A percentile compares a stretch with the other conserved stretches of the same genome.
Conservation (phyloP, 2,888 invertebrate genomes). For the Syritta pipiens region DNA sequence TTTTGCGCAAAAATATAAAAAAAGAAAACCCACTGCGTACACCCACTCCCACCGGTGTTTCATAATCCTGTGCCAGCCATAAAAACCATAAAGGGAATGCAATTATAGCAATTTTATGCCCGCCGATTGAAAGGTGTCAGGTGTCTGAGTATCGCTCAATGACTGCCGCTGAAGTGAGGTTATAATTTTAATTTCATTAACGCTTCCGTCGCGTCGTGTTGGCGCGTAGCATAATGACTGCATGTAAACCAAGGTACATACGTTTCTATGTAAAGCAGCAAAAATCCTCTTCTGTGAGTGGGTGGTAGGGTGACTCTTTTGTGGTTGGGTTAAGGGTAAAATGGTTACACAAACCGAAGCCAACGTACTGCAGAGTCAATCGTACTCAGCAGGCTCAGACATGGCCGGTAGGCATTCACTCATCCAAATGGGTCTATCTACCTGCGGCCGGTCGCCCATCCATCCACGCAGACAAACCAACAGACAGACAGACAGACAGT, state of each 20-base stretch:
- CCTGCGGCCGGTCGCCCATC: slow-evolving; percentile 17
- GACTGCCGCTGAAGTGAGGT: slow-evolving; percentile 50
- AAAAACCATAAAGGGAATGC: neutral
- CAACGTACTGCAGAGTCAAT: slow-evolving; percentile 59
- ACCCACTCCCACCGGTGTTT: too few species aligned
- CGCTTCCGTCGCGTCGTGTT: slow-evolving; percentile 36
- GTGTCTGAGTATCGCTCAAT: slow-evolving; percentile 52
- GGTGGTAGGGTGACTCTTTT: neutral
- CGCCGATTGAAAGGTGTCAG: slow-evolving; percentile 50
- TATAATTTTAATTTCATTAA: slow-evolving; percentile 69
- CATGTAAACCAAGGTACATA: slow-evolving; percentile 43
- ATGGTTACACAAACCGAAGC: slow-evolving; percentile 54
- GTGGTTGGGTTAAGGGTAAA: slow-evolving; percentile 30
- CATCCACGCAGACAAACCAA: neutral
- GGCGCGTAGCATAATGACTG: slow-evolving; percentile 13
- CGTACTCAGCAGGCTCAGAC: slow-evolving; percentile 14
- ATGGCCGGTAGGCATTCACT: slow-evolving; percentile 56
- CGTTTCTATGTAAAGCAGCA: slow-evolving; percentile 9
- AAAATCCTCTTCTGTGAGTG: slow-evolving; percentile 38
- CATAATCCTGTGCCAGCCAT: too few species aligned
- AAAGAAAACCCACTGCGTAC: too few species aligned
- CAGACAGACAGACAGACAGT: slow-evolving; percentile 29
- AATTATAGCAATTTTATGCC: slow-evolving; percentile 40
- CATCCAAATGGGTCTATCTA: slow-evolving; percentile 46
- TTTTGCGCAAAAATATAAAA: too few species aligned